phyloP scores from a whole-genome alignment of 2,113 vertebrate species.

The Oreotrochilus melanogaster region DNA sequence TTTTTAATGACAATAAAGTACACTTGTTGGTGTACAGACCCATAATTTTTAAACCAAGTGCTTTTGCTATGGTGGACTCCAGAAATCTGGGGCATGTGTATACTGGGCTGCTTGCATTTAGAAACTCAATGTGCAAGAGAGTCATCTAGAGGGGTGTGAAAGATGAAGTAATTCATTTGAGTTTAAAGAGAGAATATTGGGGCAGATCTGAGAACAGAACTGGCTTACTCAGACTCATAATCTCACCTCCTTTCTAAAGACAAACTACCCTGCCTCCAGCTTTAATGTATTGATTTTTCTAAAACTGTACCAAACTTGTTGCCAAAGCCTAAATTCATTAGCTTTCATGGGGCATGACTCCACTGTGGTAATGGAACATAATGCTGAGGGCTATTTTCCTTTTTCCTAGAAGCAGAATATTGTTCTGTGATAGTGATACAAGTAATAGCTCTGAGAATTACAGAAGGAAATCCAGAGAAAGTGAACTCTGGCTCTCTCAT shows the following conservation, averaged over 20 bases:
- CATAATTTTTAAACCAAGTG: not conserved
- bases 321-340: not conserved
- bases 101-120: not conserved
- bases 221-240: not conserved
- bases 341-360: not conserved
- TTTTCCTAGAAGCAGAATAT: not conserved
- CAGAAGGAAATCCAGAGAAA: rapidly evolving
- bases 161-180: not conserved
- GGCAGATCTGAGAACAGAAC: not conserved
- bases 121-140: not conserved
- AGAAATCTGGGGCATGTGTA: not conserved
- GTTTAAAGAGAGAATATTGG: not conserved
- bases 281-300: not conserved
- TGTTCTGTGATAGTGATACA: not conserved
- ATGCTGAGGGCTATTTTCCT: not conserved
- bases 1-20: not conserved
- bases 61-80: not conserved
- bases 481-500: rapidly evolving
- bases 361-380: not conserved
- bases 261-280: not conserved
- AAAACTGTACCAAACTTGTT: not conserved
- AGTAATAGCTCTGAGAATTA: not conserved
- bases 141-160: not conserved
- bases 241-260: not conserved
- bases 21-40: not conserved